A percentile compares a stretch with the other conserved stretches of the same genome.
phyloP scores from a whole-genome alignment of 1,140 invertebrate genomes.

The Galendromus occidentalis region DNA sequence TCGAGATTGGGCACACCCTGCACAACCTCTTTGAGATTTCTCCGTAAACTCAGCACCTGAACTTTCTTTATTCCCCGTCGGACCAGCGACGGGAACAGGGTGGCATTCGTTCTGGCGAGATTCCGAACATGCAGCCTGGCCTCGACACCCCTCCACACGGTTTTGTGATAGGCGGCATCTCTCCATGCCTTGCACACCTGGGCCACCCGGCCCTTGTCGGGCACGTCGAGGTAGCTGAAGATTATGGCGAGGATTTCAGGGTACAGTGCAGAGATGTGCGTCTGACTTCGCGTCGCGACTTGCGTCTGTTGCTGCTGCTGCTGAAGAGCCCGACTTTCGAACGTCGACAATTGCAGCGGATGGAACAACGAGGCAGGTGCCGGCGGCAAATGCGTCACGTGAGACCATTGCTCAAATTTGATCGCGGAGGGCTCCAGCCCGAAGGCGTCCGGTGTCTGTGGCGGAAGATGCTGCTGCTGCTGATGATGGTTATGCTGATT shows the following conservation, averaged over 20 bases:
- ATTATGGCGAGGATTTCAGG: constrained; percentile 78
- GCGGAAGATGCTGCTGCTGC: constrained; percentile 1
- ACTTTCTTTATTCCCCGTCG: constrained; percentile 64
- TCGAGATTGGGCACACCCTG: constrained; percentile 62
- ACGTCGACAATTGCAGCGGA: background rate
- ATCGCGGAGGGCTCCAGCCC: background rate
- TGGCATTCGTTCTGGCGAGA: constrained; percentile 42
- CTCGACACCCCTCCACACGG: constrained; percentile 77
- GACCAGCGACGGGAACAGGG: constrained; percentile 61
- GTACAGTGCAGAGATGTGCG: constrained; percentile 67
- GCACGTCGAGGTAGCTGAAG: constrained; percentile 65
- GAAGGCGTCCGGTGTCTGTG: constrained; percentile 9
- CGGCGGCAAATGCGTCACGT: background rate
- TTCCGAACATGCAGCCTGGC: constrained; percentile 60
- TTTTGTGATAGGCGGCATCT: constrained; percentile 64
- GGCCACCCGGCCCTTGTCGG: constrained; percentile 65
- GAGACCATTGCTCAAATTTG: background rate
- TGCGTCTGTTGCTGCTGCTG: background rate
- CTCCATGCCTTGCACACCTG: constrained; percentile 74
- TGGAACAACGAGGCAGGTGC: background rate
- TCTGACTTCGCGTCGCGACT: background rate
- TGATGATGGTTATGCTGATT: background rate
- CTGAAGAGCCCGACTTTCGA: background rate
- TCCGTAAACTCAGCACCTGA: constrained; percentile 53
- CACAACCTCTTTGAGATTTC: constrained; percentile 65